phyloP scores from a whole-genome alignment of 1,140 invertebrate species.

The Camponotus pennsylvanicus region DNA sequence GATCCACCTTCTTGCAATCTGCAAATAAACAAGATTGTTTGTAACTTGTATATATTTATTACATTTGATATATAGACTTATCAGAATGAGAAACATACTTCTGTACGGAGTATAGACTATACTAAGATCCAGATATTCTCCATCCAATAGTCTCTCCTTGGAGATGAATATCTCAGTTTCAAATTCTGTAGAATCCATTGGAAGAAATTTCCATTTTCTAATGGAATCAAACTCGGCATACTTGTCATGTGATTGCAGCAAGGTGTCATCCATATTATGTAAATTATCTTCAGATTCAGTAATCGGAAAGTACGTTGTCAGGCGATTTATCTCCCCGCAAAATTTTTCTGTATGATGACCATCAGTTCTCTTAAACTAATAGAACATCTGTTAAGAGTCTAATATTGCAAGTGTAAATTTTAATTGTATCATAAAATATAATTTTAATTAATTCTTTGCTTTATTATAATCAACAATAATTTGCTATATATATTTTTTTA shows the following conservation, averaged over 20 bases:
- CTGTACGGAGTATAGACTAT: slow-evolving; percentile 80
- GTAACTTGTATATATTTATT: slow-evolving; percentile 1
- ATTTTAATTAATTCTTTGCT: neutral
- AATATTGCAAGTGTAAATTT: neutral
- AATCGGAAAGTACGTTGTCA: slow-evolving; percentile 25
- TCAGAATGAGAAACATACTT: slow-evolving; percentile 65
- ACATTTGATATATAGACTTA: neutral
- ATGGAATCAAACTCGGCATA: slow-evolving; percentile 57
- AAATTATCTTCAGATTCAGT: slow-evolving; percentile 30
- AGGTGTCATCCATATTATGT: neutral
- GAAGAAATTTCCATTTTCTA: slow-evolving; percentile 61
- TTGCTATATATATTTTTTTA: neutral
- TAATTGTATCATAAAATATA: neutral
- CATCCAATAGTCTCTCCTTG: slow-evolving; percentile 61
- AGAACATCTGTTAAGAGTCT: slow-evolving; percentile 17
- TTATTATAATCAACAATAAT: neutral
- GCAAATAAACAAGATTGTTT: slow-evolving; percentile 35
- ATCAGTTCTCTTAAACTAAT: slow-evolving; percentile 78
- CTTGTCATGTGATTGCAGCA: neutral
- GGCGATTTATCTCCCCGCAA: slow-evolving; percentile 70
- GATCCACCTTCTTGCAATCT: slow-evolving; percentile 72
- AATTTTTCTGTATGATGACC: slow-evolving; percentile 65
- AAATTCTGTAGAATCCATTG: slow-evolving; percentile 40
- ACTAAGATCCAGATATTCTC: slow-evolving; percentile 74
- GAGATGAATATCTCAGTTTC: slow-evolving; percentile 81